phyloP scores from a whole-genome alignment of 2,113 vertebrate species.

The Porphyrio hochstetteri region DNA sequence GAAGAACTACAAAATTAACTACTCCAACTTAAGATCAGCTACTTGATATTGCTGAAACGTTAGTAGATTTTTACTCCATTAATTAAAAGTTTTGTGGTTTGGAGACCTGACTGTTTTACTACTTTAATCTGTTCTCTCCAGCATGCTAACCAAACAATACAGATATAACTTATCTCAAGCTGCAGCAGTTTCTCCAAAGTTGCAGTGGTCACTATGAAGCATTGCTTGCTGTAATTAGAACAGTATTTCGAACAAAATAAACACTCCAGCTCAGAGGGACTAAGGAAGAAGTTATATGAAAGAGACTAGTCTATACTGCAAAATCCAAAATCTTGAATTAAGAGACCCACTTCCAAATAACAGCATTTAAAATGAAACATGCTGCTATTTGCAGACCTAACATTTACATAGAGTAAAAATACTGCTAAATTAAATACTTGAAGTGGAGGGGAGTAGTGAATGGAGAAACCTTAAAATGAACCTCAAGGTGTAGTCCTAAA shows the following conservation, averaged over 20 bases:
- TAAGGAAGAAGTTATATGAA: neutral
- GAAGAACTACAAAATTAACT: neutral
- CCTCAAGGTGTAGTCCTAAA: slow-evolving; percentile 22
- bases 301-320: neutral
- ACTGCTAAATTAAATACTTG: slow-evolving; percentile 4
- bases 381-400: neutral
- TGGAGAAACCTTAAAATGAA: slow-evolving; percentile 53
- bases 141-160: neutral
- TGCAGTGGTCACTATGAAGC: neutral
- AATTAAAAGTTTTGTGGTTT: neutral
- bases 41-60: neutral
- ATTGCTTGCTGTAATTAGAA: neutral
- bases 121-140: neutral
- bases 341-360: neutral
- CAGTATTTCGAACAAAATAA: neutral
- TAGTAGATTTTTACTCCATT: neutral
- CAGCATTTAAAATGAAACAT: neutral
- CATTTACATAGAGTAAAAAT: slow-evolving; percentile 13
- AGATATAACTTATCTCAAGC: neutral
- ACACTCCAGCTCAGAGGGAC: neutral
- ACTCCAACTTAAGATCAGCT: neutral
- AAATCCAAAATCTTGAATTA: neutral
- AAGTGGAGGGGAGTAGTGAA: neutral
- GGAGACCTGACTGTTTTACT: neutral
- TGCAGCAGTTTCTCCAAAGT: neutral